Evolutionary conservation across 2,113 vertebrate genomes (phyloP).

Genomic region (Pholis gunnellus): DNA sequence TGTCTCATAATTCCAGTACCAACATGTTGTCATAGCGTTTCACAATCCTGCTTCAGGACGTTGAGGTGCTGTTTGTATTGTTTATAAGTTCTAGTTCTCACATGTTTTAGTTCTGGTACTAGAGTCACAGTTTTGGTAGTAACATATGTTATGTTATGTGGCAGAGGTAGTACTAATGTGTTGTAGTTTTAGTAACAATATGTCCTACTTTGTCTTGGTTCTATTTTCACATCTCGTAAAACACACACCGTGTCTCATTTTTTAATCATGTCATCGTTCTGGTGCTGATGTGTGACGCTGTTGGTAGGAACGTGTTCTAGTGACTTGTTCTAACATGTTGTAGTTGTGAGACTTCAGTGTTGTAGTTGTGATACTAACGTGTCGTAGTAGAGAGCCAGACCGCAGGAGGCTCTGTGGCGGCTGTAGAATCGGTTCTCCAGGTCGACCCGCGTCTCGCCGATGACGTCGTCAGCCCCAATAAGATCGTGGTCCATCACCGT

Average conservation of each 20-base stretch:
- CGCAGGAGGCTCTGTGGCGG: conserved; percentile 89
- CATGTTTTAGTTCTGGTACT: not conserved
- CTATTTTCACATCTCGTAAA: not conserved
- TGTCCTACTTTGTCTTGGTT: not conserved
- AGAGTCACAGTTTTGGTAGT: not conserved
- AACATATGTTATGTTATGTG: not conserved
- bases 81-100: not conserved
- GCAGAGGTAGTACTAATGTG: not conserved
- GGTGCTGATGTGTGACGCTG: not conserved
- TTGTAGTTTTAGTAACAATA: not conserved
- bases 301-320: not conserved
- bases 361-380: conserved; percentile 68
- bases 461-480: conserved; percentile 91
- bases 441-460: conserved; percentile 92
- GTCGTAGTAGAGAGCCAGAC: conserved; percentile 89
- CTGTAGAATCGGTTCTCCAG: conserved; percentile 96
- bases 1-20: no score
- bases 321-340: not conserved
- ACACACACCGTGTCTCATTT: not conserved
- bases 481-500: conserved; percentile 91
- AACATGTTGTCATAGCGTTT: no score
- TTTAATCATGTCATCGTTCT: not conserved
- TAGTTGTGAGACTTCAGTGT: not conserved
- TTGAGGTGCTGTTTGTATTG: not conserved
- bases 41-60: no score